Evolutionary conservation across 2,797 vertebrate genomes (phyloP), one percentile per base, ranked within the genome.

Genomic region (Labeo calbasu): DNA sequence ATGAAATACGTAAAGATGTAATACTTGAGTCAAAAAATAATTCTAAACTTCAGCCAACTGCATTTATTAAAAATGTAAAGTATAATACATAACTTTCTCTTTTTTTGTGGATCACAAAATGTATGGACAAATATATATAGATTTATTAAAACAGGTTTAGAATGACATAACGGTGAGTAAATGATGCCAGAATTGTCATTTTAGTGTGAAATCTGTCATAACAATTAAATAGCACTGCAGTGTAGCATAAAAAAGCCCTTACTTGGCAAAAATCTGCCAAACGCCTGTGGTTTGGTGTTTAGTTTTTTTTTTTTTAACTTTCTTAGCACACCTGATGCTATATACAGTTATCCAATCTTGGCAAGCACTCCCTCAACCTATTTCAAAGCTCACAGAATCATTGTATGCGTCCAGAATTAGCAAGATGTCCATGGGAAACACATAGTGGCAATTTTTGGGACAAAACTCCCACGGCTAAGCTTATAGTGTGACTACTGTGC

Each of bases 391-490:
- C 32, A 46, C 10, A 72, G 51, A 51, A 21, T 57, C 28, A 40
- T 61, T 32, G 25, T 13, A 36, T 40, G 43, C 15, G n/a, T 84
- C 83, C 83, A 84, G 15, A 82, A 71, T 86, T 68, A 81, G 65
- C 25, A 6, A 59, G 2, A 59, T 51, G 61, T 75, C 43, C 76
- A 63, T 43, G 28, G 36, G 61, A 80, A 61, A 48, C 77, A 55
- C 76, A 65, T 5, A 4, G 72, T 50, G 50, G 85, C 36, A 68
- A 78, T 70, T 81, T 85, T 84, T 84, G 72, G 77, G 59, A 78
- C 43, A 78, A 48, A 84, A 77, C 50, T 61, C 55, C 73, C 40
- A 68, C 66, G 19, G 53, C 53, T 69, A 61, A 36, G 23, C 23
- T 51, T 66, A 25, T 57, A 70, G 57, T 79, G 51, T 80, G 51